Conservation (phyloP, 2,888 invertebrate genomes). For the Acanthosepion pharaonis region DNA sequence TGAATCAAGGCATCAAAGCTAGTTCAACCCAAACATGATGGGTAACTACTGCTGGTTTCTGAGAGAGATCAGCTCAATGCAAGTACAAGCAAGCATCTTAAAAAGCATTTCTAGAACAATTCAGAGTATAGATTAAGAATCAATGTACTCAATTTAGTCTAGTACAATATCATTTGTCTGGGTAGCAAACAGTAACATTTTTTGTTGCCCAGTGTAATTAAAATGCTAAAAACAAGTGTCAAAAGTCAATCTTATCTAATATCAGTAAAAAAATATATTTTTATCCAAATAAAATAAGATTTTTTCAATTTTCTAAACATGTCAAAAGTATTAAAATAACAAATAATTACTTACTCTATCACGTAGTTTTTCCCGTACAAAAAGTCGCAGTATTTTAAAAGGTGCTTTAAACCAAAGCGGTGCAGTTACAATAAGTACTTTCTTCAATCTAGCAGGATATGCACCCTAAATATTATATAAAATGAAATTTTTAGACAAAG, state of each 20-base stretch:
- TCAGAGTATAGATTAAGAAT: too few relatives aligned
- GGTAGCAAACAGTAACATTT: too few relatives aligned
- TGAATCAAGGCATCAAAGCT: too few relatives aligned
- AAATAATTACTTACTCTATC: constrained; percentile 81
- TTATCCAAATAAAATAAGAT: background rate
- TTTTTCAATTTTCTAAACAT: background rate
- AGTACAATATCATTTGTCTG: too few relatives aligned
- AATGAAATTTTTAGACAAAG: background rate
- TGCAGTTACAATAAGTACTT: constrained; percentile 94
- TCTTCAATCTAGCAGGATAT: constrained; percentile 96
- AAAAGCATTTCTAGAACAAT: too few relatives aligned
- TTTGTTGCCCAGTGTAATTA: background rate
- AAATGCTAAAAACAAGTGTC: background rate
- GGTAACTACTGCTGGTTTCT: too few relatives aligned
- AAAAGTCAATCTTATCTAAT: background rate
- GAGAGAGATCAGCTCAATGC: too few relatives aligned
- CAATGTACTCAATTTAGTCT: too few relatives aligned
- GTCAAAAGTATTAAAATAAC: background rate
- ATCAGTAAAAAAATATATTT: background rate
- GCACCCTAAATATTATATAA: constrained; percentile 82
- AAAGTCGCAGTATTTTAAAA: constrained; percentile 93
- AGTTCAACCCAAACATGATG: too few relatives aligned
- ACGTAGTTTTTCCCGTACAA: constrained; percentile 94
- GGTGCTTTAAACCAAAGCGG: constrained; percentile 99
- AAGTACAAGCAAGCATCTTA: too few relatives aligned